Evolutionary conservation across 23 tunicate genomes (phyloP), one percentile per base, ranked within the genome.

Genomic region (Botrylloides violaceus): DNA sequence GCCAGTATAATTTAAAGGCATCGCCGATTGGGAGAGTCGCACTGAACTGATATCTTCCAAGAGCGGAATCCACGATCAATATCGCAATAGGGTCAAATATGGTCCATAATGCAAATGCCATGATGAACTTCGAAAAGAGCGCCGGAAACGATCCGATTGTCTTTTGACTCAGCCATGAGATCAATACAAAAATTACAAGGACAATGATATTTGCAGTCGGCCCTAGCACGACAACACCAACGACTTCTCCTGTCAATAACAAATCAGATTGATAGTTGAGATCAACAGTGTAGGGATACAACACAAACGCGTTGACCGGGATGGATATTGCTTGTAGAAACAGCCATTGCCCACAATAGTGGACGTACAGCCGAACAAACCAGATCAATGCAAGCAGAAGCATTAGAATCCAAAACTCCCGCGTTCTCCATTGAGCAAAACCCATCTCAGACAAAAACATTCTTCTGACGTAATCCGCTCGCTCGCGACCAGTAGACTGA

Each of bases 341-440:
- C 64, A 84, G 56, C 98, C 98, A 92, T 56, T 92, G 98, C 9
- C 98, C 98, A 39, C 83, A 84, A 62, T 92, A 92, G 36, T 92
- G 98, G 62, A 92, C 68, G 48, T 92, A 92, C 38, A 92, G 61
- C 37, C 98, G 85, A 26, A 77, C 79, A 50, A 92, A 92, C 92
- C 92, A 92, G 19, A 92, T 27, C 55, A 92, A 50, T 1, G 81
- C 76, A 38, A 92, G 64, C 19, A 92, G 76, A n/a, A 92, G 66
- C 22, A 92, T 72, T n/a, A 80, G 66, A 28, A 73, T 63, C 92
- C 92, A 92, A 70, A 92, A 92, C 15, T 81, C 98, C 3, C 55
- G 53, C 0, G 92, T 84, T 48, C 60, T 62, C 98, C 97, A 90
- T 34, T 77, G 97, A 2, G 83, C 61, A 59, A 90, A 78, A 1